Evolutionary conservation across 2,888 invertebrate genomes (phyloP), one percentile per base, ranked within the genome.

Genomic region (Anthrax anthrax): DNA sequence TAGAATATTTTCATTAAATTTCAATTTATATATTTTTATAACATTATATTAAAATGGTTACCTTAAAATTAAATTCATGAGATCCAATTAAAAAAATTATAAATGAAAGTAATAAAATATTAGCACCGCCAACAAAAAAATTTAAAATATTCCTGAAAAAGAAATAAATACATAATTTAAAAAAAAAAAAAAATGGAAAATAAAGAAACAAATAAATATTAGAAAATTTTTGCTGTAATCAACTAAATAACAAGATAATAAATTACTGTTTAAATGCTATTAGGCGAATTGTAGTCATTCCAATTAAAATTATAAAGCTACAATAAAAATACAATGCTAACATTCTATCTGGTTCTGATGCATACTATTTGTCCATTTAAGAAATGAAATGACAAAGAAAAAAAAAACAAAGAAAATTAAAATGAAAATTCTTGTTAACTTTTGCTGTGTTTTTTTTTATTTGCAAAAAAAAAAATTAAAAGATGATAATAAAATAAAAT

Each of bases 281-380:
- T 41, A 81, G 62, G 59, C 88, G 83, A 43, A 87, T 77, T 29
- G 76, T 54, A 41, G 79, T 73, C 49, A 87, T 77, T 47, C 81
- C 76, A 39, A 78, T 55, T 60, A 84, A 81, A 56, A 89, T 76
- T 52, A 83, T 68, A 44, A 85, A 71, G 36, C 89, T 81, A 71
- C 88, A 89, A 52, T 81, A 72, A 70, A 89, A 88, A 65, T 92
- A 91, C 17, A 86, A 77, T 50, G 80, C 80, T 58, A 91, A 74
- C 90, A 90, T 90, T 56, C 79, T 74, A 70, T 94, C 91, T 47
- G 81, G 77, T 60, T 90, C 89, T 46, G 75, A 72, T 39, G 77
- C 78, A 65, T 88, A 92, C 91, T 91, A 46, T 16, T 23, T 43
- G 39, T 44, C 14, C 23, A 4, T 23, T 36, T n/a, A n/a, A 18